Evolutionary conservation across 2,888 invertebrate genomes (phyloP), one percentile per base, ranked within the genome.

Genomic region (Pinctada fucata): DNA sequence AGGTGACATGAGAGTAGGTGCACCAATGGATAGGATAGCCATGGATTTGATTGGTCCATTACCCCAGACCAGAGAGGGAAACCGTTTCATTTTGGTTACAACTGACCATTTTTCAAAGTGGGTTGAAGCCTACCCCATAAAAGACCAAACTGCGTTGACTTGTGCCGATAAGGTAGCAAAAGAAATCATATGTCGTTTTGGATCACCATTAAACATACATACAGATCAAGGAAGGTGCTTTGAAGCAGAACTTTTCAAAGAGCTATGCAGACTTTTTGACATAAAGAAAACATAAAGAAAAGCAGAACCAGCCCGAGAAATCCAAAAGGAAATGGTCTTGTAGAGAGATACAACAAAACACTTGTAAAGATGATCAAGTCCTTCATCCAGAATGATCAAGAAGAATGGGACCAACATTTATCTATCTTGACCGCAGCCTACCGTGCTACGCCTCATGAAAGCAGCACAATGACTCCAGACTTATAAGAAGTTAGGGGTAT

Each of bases 41-140:
- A 82, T 78, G 2, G 83, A 85, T 75, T 63, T 80, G 13, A n/a
- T 84, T 51, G 81, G 84, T n/a, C 84, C 83, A 58, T 78, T 85
- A 4, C 83, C 82, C 3, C n/a, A 47, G 16, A 79, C 85, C 3
- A 75, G 58, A 47, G 71, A 78, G 16, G 82, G 79, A n/a, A 85
- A 84, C 63, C 51, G 74, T n/a, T 84, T 79, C 71, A 75, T 84
- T 6, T 52, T 84, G 31, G 79, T 79, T 10, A 75, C 83, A 1
- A 84, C 73, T 8, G 83, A 85, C 72, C 73, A 77, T 66, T 85
- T 84, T 69, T 78, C 76, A 0, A 82, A 80, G 66, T 82, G 83
- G 85, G 72, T 75, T 6, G 84, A 81, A 69, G 66, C 76, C 31
- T 52, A 79, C 13, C 74, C 84, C 6, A 66, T 84, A n/a, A 79